Evolutionary conservation across 2,113 vertebrate species (phyloP).

Genomic region (Grus americana): DNA sequence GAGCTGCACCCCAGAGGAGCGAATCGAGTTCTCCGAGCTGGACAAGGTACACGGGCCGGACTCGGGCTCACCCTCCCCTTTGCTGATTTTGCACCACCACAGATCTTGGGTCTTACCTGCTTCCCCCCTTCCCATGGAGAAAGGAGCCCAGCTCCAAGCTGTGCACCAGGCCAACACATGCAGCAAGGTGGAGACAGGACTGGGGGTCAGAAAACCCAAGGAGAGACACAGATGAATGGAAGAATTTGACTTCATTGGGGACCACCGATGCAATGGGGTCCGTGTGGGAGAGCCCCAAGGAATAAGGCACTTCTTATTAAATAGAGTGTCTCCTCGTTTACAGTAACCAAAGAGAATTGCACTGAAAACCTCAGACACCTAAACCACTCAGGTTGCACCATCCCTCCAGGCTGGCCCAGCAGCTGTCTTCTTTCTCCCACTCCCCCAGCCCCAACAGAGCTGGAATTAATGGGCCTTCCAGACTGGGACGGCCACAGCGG

Average conservation of each 20-base stretch:
- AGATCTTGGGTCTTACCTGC: neutral
- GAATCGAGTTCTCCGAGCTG: conserved; percentile 93
- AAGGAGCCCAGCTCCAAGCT: neutral
- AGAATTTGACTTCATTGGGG: neutral
- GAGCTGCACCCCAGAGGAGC: conserved; percentile 91
- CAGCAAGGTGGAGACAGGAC: neutral
- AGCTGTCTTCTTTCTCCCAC: neutral
- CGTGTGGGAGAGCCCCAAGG: neutral
- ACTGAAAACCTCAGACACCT: neutral
- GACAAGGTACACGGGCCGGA: conserved; percentile 83
- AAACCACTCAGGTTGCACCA: neutral
- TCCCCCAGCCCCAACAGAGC: neutral
- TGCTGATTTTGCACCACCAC: neutral
- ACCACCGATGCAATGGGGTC: neutral
- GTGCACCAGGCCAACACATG: neutral
- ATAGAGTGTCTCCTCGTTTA: neutral
- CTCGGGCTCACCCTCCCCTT: neutral
- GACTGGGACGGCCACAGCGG: neutral
- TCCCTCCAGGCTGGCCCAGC: neutral
- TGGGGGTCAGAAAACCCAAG: neutral
- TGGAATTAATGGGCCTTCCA: neutral
- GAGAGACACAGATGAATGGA: neutral
- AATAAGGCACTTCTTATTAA: neutral
- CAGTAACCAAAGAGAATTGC: neutral
- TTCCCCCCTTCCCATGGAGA: neutral